Evolutionary conservation across 2,113 vertebrate species (phyloP).

Genomic region (Catharus minimus): DNA sequence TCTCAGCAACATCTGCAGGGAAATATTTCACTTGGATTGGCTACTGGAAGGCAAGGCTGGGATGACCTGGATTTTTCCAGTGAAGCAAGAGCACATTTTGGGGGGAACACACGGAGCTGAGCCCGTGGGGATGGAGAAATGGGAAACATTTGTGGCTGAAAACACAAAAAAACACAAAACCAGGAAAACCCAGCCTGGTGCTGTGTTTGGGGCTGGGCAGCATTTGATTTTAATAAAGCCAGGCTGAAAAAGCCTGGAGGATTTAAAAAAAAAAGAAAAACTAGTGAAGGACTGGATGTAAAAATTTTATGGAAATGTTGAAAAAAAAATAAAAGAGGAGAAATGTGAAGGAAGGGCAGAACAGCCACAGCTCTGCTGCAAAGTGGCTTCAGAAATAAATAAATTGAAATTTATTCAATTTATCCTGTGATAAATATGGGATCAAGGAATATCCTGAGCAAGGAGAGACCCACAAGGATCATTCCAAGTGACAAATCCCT

Average conservation of each 20-base stretch:
- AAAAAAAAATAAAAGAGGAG: neutral
- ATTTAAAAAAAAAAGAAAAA: neutral
- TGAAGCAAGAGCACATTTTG: neutral
- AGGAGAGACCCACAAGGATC: neutral
- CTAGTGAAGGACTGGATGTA: neutral
- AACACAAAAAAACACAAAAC: neutral
- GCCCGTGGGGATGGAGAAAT: neutral
- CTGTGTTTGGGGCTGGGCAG: neutral
- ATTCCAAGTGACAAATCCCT: neutral
- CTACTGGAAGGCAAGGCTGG: conserved; percentile 49
- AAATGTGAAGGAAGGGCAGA: neutral
- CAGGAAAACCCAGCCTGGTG: neutral
- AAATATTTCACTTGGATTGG: conserved; percentile 53
- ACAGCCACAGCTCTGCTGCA: neutral
- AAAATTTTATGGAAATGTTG: neutral
- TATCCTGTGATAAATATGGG: neutral
- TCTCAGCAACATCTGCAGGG: conserved; percentile 52
- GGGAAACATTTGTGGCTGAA: conserved; percentile 32
- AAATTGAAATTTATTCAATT: neutral
- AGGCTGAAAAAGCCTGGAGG: conserved; percentile 11
- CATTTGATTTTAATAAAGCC: conserved; percentile 29
- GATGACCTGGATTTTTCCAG: conserved; percentile 57
- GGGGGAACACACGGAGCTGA: neutral
- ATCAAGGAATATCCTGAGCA: neutral
- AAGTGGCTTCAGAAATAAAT: neutral